A percentile compares a stretch with the other conserved stretches of the same genome.
Evolutionary conservation across 2,888 invertebrate species (phyloP).

Genomic region (Heliconius ismenius): DNA sequence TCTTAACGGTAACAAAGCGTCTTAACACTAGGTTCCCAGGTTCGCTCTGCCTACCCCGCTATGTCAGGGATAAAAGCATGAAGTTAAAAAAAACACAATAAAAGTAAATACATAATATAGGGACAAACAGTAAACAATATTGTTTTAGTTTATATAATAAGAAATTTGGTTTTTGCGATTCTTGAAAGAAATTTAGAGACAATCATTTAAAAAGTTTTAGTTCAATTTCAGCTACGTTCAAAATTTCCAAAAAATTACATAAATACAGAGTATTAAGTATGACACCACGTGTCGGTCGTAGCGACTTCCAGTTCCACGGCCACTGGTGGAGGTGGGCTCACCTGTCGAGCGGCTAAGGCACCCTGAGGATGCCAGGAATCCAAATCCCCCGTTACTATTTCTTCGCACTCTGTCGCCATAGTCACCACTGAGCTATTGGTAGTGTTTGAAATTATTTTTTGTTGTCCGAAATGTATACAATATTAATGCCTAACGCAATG

Average conservation of each 20-base stretch:
- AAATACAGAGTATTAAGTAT: constrained; percentile 44
- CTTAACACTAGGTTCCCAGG: too few relatives aligned
- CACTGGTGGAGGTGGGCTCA: constrained; percentile 62
- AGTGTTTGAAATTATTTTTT: not conserved
- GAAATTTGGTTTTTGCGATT: too few relatives aligned
- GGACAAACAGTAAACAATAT: too few relatives aligned
- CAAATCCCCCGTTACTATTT: constrained; percentile 42
- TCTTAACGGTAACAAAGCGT: too few relatives aligned
- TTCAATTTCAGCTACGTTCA: not conserved
- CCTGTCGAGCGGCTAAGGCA: constrained; percentile 64
- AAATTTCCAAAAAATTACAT: not conserved
- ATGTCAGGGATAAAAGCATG: too few relatives aligned
- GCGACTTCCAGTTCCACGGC: constrained; percentile 75
- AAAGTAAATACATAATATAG: too few relatives aligned
- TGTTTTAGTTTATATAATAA: too few relatives aligned
- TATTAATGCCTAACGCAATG: not conserved
- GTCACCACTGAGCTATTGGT: constrained; percentile 50
- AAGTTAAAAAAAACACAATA: too few relatives aligned
- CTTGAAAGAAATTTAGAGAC: too few relatives aligned
- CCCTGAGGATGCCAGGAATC: constrained; percentile 64
- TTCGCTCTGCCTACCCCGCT: too few relatives aligned
- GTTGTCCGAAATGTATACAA: not conserved
- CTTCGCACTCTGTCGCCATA: constrained; percentile 52
- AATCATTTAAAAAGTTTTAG: not conserved
- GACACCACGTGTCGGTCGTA: constrained; percentile 74